Percentiles rank a stretch among this genome's conserved stretches.
Evolutionary conservation across 1,140 invertebrate genomes (phyloP).

Genomic region (Atta colombica): DNA sequence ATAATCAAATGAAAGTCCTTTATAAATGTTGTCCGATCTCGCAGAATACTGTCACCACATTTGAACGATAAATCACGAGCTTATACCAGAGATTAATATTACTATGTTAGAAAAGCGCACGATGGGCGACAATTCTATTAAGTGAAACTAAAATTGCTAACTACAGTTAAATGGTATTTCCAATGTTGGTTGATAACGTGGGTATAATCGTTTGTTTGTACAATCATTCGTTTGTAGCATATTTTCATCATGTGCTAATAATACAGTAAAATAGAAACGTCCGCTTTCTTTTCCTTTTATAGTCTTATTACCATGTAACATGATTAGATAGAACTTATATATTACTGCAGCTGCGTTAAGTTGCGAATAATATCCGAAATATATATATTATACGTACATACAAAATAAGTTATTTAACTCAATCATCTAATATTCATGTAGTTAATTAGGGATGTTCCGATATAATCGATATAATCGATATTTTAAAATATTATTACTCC

Average conservation of each 20-base stretch:
- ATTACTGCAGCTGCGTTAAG: background rate
- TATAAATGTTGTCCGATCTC: background rate
- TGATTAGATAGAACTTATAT: conserved; percentile 3
- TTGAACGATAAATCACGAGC: background rate
- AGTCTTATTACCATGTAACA: conserved; percentile 39
- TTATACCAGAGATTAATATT: background rate
- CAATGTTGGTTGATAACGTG: background rate
- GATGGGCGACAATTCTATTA: conserved; percentile 11
- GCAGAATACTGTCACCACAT: conserved; percentile 5
- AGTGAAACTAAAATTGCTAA: conserved; percentile 30
- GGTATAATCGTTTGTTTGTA: conserved; percentile 27
- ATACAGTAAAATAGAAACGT: conserved; percentile 39
- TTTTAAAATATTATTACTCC: too few species aligned
- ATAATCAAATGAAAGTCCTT: background rate
- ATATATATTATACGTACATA: background rate
- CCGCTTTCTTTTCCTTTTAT: conserved; percentile 45
- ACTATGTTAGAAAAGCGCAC: background rate
- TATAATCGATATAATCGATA: too few species aligned
- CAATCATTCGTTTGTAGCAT: conserved; percentile 13
- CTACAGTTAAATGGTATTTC: conserved; percentile 25
- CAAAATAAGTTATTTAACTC: conserved; percentile 31
- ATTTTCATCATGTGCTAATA: conserved; percentile 28
- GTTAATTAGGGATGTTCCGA: background rate
- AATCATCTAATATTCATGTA: background rate
- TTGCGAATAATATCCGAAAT: conserved; percentile 23